A percentile compares a stretch with the other conserved stretches of the same genome.
Conservation (phyloP, 2,113 vertebrate genomes). For the Ceyx melanurus region DNA sequence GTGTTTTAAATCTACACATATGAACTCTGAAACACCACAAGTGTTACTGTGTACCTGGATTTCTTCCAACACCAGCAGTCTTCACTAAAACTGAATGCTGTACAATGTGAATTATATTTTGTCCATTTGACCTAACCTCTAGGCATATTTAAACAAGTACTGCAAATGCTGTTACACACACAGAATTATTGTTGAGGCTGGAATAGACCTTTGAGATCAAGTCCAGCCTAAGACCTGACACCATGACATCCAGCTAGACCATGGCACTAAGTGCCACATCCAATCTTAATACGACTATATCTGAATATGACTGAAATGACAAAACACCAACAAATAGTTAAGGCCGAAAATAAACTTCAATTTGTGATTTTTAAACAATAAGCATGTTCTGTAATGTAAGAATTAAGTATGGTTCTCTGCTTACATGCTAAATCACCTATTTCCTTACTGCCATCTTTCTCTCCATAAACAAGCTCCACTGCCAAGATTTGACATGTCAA, state of each 20-base stretch:
- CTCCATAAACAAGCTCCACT: neutral
- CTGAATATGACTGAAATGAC: rapidly evolving
- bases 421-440: neutral
- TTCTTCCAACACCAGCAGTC: neutral
- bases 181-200: no score
- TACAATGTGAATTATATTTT: neutral
- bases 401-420: neutral
- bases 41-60: neutral
- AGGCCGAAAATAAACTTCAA: neutral
- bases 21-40: neutral
- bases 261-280: no score
- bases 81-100: neutral
- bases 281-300: no score
- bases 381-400: neutral
- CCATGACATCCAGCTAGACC: no score
- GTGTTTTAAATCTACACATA: neutral
- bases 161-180: neutral
- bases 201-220: no score
- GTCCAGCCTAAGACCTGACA: no score
- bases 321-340: neutral
- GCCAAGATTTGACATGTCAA: neutral
- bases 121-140: neutral
- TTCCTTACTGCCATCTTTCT: neutral
- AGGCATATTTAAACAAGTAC: neutral
- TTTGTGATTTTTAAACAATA: neutral